Evolutionary conservation across 2,888 invertebrate genomes (phyloP).

Genomic region (Arrhopalites spinosus): DNA sequence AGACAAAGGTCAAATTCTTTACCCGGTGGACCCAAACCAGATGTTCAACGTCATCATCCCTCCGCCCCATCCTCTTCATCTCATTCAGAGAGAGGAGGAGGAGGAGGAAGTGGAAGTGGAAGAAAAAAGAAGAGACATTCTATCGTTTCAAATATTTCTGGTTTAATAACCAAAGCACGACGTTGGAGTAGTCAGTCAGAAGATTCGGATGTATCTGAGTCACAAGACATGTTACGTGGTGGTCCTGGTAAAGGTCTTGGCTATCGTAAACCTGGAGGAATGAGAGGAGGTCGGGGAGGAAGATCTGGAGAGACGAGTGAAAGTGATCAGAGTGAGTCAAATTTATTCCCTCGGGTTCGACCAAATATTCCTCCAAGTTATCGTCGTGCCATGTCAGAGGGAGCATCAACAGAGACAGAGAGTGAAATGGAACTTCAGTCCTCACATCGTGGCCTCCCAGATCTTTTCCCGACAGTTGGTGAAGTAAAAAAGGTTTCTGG

Average conservation of each 20-base stretch:
- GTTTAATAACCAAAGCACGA: constrained; percentile 80
- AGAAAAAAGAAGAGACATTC: constrained; percentile 78
- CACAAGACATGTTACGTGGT: neutral
- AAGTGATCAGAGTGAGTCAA: constrained; percentile 52
- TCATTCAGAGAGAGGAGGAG: constrained; percentile 29
- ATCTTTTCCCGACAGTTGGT: constrained; percentile 75
- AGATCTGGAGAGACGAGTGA: constrained; percentile 53
- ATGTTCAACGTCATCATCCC: constrained; percentile 62
- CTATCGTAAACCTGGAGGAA: neutral
- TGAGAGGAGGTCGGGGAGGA: constrained; percentile 42
- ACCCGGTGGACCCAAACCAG: constrained; percentile 70
- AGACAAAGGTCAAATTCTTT: constrained; percentile 81
- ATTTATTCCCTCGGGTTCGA: constrained; percentile 45
- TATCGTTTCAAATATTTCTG: constrained; percentile 81
- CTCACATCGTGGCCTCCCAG: constrained; percentile 62
- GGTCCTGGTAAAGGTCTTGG: neutral
- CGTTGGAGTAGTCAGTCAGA: constrained; percentile 58
- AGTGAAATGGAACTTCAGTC: constrained; percentile 61
- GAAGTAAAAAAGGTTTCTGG: constrained; percentile 66
- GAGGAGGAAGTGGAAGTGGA: constrained; percentile 32
- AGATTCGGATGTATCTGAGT: constrained; percentile 53
- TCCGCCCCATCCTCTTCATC: constrained; percentile 31
- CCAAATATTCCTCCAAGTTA: constrained; percentile 29
- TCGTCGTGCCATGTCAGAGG: constrained; percentile 54
- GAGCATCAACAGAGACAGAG: constrained; percentile 65